Conservation (phyloP, 1,140 invertebrate species). For the Neomicropteryx cornuta region DNA sequence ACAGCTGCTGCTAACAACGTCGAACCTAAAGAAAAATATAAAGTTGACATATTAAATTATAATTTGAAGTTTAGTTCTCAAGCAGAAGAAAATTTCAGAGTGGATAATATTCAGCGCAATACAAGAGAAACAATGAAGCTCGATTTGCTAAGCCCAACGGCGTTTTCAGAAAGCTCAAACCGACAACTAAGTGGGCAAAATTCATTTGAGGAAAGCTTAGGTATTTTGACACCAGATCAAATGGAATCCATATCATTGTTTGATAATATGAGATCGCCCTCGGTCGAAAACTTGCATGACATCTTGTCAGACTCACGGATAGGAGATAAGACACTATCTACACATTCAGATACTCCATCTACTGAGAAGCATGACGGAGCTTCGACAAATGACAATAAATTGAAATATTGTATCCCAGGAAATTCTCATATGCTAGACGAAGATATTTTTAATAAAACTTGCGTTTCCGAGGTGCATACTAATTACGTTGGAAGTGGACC, state of each 20-base stretch:
- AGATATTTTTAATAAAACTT: no score
- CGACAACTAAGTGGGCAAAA: slow-evolving; percentile 55
- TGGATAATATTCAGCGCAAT: slow-evolving; percentile 30
- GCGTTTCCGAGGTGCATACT: no score
- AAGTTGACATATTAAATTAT: slow-evolving; percentile 28
- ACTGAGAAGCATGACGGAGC: slow-evolving; percentile 39
- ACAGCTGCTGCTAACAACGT: slow-evolving; percentile 13
- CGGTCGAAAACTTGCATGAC: slow-evolving; percentile 32
- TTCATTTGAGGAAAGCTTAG: slow-evolving; percentile 70
- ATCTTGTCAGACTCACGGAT: slow-evolving; percentile 11
- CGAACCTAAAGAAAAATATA: slow-evolving; percentile 16
- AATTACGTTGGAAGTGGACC: no score
- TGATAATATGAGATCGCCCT: slow-evolving; percentile 46
- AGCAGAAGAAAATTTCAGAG: slow-evolving; percentile 31
- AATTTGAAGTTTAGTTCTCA: slow-evolving; percentile 22
- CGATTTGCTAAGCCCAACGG: slow-evolving; percentile 30
- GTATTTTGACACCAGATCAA: slow-evolving; percentile 76
- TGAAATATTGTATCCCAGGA: no score
- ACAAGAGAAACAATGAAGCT: slow-evolving; percentile 25
- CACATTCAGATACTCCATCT: slow-evolving; percentile 27
- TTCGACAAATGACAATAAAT: no score
- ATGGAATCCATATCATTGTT: slow-evolving; percentile 63
- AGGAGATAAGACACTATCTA: slow-evolving; percentile 14
- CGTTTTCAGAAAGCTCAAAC: slow-evolving; percentile 32
- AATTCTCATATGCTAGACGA: no score